Evolutionary conservation across 2,888 invertebrate genomes (phyloP), one percentile per base, ranked within the genome.

Genomic region (Pollenia griseotomentosa): DNA sequence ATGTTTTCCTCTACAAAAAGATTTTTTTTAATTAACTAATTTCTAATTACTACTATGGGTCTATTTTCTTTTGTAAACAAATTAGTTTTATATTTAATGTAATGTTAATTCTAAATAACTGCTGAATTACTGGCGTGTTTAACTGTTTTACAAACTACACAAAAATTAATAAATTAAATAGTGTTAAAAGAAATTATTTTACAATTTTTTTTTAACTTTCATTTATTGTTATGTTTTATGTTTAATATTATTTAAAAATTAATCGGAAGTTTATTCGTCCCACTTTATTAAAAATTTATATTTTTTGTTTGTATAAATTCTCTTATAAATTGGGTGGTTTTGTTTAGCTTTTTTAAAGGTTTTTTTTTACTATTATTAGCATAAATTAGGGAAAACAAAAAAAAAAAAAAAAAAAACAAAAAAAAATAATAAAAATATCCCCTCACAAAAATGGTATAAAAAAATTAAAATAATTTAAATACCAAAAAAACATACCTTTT

Each of bases 241-340:
- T 59, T 63, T 46, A 51, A 44, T 71, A 80, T 53, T 33, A 14
- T 53, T 66, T 65, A 80, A 77, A 73, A 84, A 74, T 78, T 81
- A 86, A 84, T 88, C 88, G 88, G 85, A 88, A 88, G 88, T 86
- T 82, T 81, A 57, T 82, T 88, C 88, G 88, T 88, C 88, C 88
- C 86, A 78, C 77, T 87, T 80, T 83, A 83, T 82, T 70, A 61
- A 86, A 81, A 84, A 82, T 85, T 83, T 88, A 80, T 79, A 61
- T 80, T 73, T 75, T 46, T 16, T 33, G 12, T 33, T 75, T 33
- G 2, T 46, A 83, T 71, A 78, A 86, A 86, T 74, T 87, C 77
- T 84, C 51, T 87, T 84, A 66, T 83, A 85, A 86, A 81, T 70
- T 85, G 85, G 83, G 85, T 85, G 65, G 48, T 70, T 78, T 51